Conservation (phyloP, 1,140 invertebrate species). For the Zaprionus vittiger region DNA sequence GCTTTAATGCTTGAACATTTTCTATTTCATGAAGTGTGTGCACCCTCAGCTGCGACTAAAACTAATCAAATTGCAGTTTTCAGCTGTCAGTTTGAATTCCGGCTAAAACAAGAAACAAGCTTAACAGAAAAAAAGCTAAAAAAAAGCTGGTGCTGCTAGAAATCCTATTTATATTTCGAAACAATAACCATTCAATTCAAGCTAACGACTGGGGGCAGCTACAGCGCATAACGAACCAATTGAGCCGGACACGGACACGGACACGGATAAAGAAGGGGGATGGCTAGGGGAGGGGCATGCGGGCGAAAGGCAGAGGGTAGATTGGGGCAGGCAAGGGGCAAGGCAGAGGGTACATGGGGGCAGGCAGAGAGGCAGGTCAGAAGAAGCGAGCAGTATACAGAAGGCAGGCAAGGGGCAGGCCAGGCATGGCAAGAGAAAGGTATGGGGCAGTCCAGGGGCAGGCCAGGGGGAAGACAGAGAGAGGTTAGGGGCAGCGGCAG, state of each 20-base stretch:
- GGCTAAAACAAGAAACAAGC: constrained; percentile 5
- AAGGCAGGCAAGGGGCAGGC: too few species aligned
- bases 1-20: constrained; percentile 13
- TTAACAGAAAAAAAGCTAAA: constrained; percentile 19
- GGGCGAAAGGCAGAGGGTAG: too few species aligned
- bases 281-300: neutral
- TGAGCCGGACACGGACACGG: constrained; percentile 63
- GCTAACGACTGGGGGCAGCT: constrained; percentile 69
- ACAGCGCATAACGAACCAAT: constrained; percentile 77
- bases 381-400: too few species aligned
- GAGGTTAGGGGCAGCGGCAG: too few species aligned
- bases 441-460: too few species aligned
- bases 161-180: constrained; percentile 83
- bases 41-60: neutral
- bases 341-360: too few species aligned
- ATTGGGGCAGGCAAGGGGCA: too few species aligned
- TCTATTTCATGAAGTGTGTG: constrained; percentile 2
- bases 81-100: constrained; percentile 60
- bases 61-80: constrained; percentile 77
- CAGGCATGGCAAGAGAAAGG: too few species aligned
- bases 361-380: too few species aligned
- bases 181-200: constrained; percentile 83
- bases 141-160: constrained; percentile 69
- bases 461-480: too few species aligned
- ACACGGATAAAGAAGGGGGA: neutral